phyloP scores from a whole-genome alignment of 2,888 invertebrate genomes.

The Leptopilina syphax region DNA sequence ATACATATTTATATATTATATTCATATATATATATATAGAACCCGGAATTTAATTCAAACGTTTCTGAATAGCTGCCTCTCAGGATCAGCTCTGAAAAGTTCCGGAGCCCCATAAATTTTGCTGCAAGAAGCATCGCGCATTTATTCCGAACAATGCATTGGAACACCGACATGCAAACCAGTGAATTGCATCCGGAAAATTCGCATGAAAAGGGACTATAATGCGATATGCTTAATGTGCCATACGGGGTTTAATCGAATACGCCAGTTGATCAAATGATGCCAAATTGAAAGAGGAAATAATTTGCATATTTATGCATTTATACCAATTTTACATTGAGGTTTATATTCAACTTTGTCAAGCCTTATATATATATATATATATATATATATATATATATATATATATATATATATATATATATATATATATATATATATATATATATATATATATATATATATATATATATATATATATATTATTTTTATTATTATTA shows the following conservation, averaged over 20 bases:
- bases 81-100: slow-evolving; percentile 61
- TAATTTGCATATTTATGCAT: slow-evolving; percentile 27
- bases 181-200: slow-evolving; percentile 42
- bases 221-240: slow-evolving; percentile 39
- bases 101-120: slow-evolving; percentile 59
- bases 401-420: too few species aligned
- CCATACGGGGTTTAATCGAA: slow-evolving; percentile 25
- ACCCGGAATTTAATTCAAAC: slow-evolving; percentile 60
- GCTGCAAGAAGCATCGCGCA: slow-evolving; percentile 54
- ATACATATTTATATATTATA: too few species aligned
- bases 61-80: slow-evolving; percentile 56
- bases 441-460: neutral
- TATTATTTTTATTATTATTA: too few species aligned
- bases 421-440: neutral
- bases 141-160: slow-evolving; percentile 57
- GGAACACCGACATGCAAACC: slow-evolving; percentile 55
- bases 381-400: too few species aligned
- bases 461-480: too few species aligned
- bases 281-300: slow-evolving; percentile 13
- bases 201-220: slow-evolving; percentile 26
- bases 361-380: neutral
- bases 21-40: slow-evolving; percentile 49
- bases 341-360: neutral
- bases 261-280: slow-evolving; percentile 18
- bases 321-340: neutral